phyloP scores from a whole-genome alignment of 2,888 invertebrate species.

The Didymodactylos carnosus region DNA sequence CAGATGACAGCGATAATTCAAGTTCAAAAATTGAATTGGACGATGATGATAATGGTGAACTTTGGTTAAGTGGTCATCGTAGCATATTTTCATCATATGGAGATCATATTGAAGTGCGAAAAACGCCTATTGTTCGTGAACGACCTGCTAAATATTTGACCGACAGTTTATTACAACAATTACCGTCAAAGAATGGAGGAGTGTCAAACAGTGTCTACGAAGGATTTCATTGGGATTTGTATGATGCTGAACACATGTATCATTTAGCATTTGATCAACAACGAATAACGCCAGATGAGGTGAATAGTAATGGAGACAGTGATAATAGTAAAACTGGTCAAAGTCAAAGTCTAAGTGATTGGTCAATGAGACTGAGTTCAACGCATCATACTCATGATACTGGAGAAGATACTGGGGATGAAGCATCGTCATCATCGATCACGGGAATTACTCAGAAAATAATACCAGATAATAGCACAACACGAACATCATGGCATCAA shows the following conservation, averaged over 20 bases:
- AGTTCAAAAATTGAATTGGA: too few species aligned
- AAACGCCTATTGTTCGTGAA: too few species aligned
- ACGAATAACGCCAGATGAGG: too few species aligned
- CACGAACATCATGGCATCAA: not conserved
- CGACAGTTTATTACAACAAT: too few species aligned
- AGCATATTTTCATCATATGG: not conserved
- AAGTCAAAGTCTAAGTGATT: not conserved
- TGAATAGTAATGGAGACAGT: too few species aligned
- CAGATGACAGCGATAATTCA: too few species aligned
- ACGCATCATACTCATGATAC: not conserved
- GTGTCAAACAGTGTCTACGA: not conserved
- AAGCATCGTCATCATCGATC: not conserved
- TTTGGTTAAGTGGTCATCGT: not conserved
- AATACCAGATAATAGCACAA: too few species aligned
- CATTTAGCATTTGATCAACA: not conserved
- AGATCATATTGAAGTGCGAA: not conserved
- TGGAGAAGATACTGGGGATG: not conserved
- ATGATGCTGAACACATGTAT: not conserved
- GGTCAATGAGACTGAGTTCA: not conserved
- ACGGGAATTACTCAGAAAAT: too few species aligned
- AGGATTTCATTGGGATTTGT: not conserved
- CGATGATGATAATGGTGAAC: not conserved
- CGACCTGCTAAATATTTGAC: too few species aligned
- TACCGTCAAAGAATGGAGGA: too few species aligned
- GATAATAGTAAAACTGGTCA: not conserved